These are phyloP conservation scores for Tamandua tetradactyla DNA, from an alignment of 2,797 vertebrate genomes.

Conservation along the genomic window DNA sequence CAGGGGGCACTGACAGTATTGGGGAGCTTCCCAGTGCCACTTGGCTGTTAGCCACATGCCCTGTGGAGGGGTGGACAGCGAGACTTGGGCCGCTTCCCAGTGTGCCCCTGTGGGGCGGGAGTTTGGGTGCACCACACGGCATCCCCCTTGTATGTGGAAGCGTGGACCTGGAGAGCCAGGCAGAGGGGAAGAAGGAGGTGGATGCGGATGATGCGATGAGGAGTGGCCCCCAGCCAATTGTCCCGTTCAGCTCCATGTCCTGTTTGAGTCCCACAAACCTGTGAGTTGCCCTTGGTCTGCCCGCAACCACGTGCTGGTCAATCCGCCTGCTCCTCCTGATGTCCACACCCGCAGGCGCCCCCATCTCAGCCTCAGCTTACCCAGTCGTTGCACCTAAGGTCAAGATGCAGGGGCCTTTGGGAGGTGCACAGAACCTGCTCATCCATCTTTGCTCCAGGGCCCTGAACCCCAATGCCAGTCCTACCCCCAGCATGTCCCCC, in stretches of 20 bases:
- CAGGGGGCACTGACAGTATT: no score
- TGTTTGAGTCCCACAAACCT: conserved; percentile 94
- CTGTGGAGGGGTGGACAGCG: neutral
- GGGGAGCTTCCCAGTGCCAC: no score
- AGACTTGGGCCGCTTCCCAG: no score
- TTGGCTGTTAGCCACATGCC: neutral
- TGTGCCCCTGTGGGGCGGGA: neutral
- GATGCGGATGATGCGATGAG: conserved; percentile 85
- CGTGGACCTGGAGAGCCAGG: conserved; percentile 91
- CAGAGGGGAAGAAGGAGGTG: conserved; percentile 93
- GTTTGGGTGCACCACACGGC: neutral
- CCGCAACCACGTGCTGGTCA: neutral
- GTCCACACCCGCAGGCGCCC: no score
- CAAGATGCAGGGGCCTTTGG: no score
- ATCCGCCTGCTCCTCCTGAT: no score
- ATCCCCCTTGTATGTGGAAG: conserved; percentile 89
- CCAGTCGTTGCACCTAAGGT: no score
- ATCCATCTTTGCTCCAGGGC: no score
- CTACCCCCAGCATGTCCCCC: no score
- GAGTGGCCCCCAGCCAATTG: conserved; percentile 91
- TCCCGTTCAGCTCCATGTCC: conserved; percentile 98
- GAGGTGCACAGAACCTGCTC: no score
- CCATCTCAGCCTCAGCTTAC: no score
- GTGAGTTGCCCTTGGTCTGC: conserved; percentile 87
- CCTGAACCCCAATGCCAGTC: no score